Evolutionary conservation across 2,797 vertebrate species (phyloP).

Genomic region (Rousettus madagascariensis): DNA sequence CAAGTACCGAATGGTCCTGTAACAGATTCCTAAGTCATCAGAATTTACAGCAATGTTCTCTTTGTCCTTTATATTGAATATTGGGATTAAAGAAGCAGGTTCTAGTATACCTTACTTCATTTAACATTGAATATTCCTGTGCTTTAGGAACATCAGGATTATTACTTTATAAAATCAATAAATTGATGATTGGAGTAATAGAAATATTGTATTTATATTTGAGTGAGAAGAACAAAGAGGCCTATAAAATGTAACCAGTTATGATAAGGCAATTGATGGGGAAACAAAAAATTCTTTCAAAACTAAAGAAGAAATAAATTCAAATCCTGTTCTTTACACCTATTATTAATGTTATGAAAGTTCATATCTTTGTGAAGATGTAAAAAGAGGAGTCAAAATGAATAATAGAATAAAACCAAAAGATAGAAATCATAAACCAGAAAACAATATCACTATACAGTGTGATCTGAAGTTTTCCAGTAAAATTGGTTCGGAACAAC

Average conservation of each 20-base stretch:
- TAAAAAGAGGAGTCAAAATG: slow-evolving; percentile 56
- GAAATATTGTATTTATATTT: background rate
- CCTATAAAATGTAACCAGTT: background rate
- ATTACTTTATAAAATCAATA: background rate
- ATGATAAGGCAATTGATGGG: background rate
- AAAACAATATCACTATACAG: slow-evolving; percentile 25
- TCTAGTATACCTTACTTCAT: background rate
- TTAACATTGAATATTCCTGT: background rate
- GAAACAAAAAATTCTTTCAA: background rate
- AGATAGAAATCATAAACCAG: slow-evolving; percentile 34
- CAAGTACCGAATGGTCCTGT: background rate
- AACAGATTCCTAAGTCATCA: background rate
- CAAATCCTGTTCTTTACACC: background rate
- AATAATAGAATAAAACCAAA: slow-evolving; percentile 66
- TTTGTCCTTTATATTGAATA: background rate
- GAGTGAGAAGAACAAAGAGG: background rate
- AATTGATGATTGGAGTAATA: background rate
- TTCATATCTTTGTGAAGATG: slow-evolving; percentile 37
- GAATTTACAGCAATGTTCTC: background rate
- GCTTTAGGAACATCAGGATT: background rate
- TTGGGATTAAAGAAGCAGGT: background rate
- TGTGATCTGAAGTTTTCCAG: slow-evolving; percentile 68
- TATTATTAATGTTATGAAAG: slow-evolving; percentile 31
- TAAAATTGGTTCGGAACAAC: slow-evolving; percentile 72
- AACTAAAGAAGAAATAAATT: slow-evolving; percentile 10